Evolutionary conservation across 2,888 invertebrate species (phyloP).

Genomic region (Branchinecta sandiegonensis): DNA sequence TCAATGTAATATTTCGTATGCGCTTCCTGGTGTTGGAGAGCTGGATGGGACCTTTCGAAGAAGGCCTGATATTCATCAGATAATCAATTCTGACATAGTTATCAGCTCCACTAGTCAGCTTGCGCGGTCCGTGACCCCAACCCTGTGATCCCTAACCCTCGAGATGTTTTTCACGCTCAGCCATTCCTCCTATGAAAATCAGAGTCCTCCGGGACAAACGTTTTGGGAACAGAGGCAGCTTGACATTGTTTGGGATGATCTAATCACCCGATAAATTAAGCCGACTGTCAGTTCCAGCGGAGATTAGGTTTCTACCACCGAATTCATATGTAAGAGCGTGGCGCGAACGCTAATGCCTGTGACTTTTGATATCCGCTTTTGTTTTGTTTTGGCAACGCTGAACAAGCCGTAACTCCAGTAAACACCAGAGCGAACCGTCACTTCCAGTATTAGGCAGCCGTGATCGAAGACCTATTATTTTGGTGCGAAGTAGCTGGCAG

Average conservation of each 20-base stretch:
- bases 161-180: too few relatives aligned
- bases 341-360: background rate
- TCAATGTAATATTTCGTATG: too few relatives aligned
- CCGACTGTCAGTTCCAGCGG: constrained; percentile 4
- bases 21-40: too few relatives aligned
- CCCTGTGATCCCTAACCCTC: too few relatives aligned
- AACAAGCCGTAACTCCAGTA: constrained; percentile 9
- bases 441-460: too few relatives aligned
- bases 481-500: too few relatives aligned
- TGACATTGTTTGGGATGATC: constrained; percentile 15
- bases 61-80: too few relatives aligned
- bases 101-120: too few relatives aligned
- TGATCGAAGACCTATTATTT: too few relatives aligned
- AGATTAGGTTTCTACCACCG: background rate
- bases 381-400: background rate
- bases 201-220: background rate
- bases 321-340: constrained; percentile 1
- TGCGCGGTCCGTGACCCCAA: too few relatives aligned
- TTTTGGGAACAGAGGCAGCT: background rate
- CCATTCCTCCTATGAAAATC: background rate
- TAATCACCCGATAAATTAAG: constrained; percentile 1
- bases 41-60: too few relatives aligned
- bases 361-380: background rate
- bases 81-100: too few relatives aligned
- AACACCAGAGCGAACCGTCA: background rate